phyloP scores from a whole-genome alignment of 2,113 vertebrate species.

The Prunella fulvescens region DNA sequence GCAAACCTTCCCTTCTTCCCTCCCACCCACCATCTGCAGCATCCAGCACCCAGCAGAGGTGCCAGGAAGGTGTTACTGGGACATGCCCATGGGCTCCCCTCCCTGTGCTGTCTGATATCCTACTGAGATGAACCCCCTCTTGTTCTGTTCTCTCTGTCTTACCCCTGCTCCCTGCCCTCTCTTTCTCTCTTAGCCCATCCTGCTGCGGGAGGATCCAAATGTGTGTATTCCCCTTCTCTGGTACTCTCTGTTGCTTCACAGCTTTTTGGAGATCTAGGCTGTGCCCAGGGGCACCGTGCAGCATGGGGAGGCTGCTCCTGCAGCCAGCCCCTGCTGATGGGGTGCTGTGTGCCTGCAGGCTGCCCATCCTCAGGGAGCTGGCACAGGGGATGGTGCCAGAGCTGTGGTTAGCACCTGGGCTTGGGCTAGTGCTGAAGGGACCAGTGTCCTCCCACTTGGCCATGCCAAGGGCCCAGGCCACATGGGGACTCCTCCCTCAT shows the following conservation, averaged over 20 bases:
- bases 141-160: constrained; percentile 74
- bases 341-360: background rate
- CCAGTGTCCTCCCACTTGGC: background rate
- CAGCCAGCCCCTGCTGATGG: background rate
- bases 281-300: constrained; percentile 7
- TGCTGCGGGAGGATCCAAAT: constrained; percentile 81
- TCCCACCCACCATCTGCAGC: background rate
- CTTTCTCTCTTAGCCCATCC: constrained; percentile 73
- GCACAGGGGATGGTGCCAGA: background rate
- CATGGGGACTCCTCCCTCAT: background rate
- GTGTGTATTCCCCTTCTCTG: constrained; percentile 77
- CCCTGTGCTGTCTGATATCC: background rate
- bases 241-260: constrained; percentile 55
- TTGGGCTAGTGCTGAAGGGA: background rate
- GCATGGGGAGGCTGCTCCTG: background rate
- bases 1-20: background rate
- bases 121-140: constrained; percentile 60
- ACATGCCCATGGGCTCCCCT: background rate
- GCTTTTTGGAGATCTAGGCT: constrained; percentile 55
- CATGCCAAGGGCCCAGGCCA: background rate
- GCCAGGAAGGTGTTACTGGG: background rate
- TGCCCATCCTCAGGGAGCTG: background rate
- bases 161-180: constrained; percentile 32
- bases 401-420: fast-evolving
- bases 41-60: background rate